These are phyloP conservation scores for Prietella phreatophila DNA, from an alignment of 2,113 vertebrate genomes.

Conservation along the genomic window DNA sequence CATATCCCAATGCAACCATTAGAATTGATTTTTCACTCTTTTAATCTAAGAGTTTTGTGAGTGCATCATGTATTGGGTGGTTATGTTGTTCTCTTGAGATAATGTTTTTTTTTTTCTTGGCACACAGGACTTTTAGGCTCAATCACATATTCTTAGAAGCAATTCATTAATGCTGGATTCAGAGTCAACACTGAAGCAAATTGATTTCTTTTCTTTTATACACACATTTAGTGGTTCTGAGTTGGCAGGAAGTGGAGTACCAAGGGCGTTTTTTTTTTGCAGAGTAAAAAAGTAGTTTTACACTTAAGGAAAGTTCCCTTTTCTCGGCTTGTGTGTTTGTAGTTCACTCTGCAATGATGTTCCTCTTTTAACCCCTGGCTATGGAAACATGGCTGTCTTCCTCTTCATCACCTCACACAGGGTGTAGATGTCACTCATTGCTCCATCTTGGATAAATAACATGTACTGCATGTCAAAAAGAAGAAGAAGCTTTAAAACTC, in stretches of 20 bases:
- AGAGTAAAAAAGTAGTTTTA: background rate
- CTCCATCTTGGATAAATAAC: background rate
- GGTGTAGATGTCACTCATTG: background rate
- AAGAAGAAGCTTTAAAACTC: background rate
- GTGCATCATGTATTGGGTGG: background rate
- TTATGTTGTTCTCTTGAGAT: background rate
- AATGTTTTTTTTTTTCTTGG: background rate
- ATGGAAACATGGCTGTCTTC: background rate
- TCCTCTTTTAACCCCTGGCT: background rate
- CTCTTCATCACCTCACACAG: background rate
- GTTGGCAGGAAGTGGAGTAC: slow-evolving; percentile 19
- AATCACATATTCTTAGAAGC: background rate
- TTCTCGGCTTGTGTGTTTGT: background rate
- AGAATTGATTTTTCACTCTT: slow-evolving; percentile 27
- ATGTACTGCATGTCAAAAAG: background rate
- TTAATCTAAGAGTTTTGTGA: background rate
- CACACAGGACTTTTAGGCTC: background rate
- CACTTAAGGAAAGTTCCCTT: slow-evolving; percentile 10
- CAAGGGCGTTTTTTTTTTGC: background rate
- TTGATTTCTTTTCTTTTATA: slow-evolving; percentile 22
- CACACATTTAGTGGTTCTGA: background rate
- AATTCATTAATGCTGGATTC: slow-evolving; percentile 10
- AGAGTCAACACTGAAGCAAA: slow-evolving; percentile 4
- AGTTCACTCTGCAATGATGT: background rate
- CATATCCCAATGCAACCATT: background rate